Evolutionary conservation across 2,797 vertebrate genomes (phyloP).

Genomic region (Crypturellus tataupa): DNA sequence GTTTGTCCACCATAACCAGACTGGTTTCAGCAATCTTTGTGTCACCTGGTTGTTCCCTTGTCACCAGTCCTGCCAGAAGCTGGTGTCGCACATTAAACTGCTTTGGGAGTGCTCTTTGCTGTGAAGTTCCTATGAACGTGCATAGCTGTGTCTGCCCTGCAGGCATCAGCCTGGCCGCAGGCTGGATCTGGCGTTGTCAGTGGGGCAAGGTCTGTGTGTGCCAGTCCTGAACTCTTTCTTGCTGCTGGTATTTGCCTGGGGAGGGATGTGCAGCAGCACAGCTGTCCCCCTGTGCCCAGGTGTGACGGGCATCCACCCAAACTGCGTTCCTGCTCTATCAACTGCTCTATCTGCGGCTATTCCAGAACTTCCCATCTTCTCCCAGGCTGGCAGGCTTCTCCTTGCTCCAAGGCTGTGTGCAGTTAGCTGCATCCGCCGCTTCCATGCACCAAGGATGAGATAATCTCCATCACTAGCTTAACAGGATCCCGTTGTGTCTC

Average conservation of each 20-base stretch:
- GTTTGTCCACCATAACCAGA: not conserved
- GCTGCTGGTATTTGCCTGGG: not conserved
- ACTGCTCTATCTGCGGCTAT: not conserved
- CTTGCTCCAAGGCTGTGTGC: not conserved
- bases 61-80: not conserved
- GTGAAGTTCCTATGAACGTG: not conserved
- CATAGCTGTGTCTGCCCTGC: not conserved
- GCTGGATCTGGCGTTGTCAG: not conserved
- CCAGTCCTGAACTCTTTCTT: not conserved
- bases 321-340: not conserved
- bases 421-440: not conserved
- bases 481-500: not conserved
- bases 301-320: not conserved
- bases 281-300: not conserved
- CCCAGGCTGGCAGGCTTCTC: not conserved
- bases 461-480: rapidly evolving
- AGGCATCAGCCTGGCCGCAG: rapidly evolving
- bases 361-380: not conserved
- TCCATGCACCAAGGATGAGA: not conserved
- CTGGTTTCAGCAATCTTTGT: not conserved
- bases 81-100: not conserved
- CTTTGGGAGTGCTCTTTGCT: not conserved
- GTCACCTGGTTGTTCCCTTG: not conserved
- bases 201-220: not conserved
- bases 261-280: not conserved